phyloP scores from a whole-genome alignment of 2,113 vertebrate species.

The Reinhardtius hippoglossoides region DNA sequence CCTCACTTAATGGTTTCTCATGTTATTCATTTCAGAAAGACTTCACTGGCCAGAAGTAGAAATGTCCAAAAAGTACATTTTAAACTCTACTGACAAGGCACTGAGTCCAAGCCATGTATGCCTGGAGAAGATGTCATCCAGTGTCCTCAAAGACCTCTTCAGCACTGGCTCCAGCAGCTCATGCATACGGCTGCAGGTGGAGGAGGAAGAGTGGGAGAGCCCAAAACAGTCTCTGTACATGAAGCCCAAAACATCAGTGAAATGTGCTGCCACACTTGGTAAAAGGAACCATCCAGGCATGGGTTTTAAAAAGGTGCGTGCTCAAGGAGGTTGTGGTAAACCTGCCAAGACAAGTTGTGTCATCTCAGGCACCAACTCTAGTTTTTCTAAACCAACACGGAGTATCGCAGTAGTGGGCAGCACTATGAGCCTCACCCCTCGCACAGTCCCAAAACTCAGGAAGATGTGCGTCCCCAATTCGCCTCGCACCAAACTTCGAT shows the following conservation, averaged over 20 bases:
- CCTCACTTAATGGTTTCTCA: background rate
- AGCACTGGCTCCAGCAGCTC: constrained; percentile 88
- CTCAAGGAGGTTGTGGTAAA: constrained; percentile 55
- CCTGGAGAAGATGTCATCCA: constrained; percentile 78
- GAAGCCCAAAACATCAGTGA: constrained; percentile 70
- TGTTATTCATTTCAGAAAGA: constrained; percentile 81
- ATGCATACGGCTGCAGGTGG: constrained; percentile 87
- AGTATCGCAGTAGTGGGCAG: constrained; percentile 79
- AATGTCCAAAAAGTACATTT: constrained; percentile 87
- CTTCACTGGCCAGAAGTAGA: constrained; percentile 92
- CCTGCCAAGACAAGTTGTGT: constrained; percentile 62
- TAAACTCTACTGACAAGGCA: constrained; percentile 80
- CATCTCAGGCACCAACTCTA: constrained; percentile 42
- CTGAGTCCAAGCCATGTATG: constrained; percentile 78
- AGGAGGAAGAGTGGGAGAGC: constrained; percentile 81
- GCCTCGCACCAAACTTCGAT: constrained; percentile 76
- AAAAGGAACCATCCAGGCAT: constrained; percentile 38
- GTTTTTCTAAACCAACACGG: constrained; percentile 46
- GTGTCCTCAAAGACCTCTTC: constrained; percentile 87
- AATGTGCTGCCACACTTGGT: constrained; percentile 9
- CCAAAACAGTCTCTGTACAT: constrained; percentile 61
- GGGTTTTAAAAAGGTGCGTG: constrained; percentile 38
- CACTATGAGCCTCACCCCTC: constrained; percentile 64
- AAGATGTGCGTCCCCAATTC: constrained; percentile 44
- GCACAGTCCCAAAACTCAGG: constrained; percentile 65